phyloP scores from a whole-genome alignment of 2,113 vertebrate species.

The Eurystomus gularis region DNA sequence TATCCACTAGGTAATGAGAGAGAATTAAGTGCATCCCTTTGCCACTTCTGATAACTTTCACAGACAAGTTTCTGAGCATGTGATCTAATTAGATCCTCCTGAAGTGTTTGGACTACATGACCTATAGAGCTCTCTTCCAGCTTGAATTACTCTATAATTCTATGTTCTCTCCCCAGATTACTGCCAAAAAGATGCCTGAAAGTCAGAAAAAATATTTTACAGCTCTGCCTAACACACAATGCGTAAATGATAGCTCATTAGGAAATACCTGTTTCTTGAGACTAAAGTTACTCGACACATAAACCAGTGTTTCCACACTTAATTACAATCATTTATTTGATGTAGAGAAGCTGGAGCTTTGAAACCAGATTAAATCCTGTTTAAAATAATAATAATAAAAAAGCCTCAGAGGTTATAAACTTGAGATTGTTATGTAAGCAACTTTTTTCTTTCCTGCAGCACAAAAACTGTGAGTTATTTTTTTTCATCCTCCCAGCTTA shows the following conservation, averaged over 20 bases:
- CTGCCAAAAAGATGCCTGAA: not conserved
- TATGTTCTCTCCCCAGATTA: not conserved
- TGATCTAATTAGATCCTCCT: not conserved
- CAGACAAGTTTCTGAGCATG: not conserved
- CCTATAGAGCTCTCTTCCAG: not conserved
- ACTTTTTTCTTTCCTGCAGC: conserved; percentile 1
- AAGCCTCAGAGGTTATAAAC: conserved; percentile 22
- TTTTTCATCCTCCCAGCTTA: conserved; percentile 27
- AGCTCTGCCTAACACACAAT: not conserved
- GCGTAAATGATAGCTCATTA: not conserved
- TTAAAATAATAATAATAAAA: conserved; percentile 27
- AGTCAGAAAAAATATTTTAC: not conserved
- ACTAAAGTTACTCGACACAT: not conserved
- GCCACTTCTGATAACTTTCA: not conserved
- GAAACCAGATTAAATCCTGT: conserved; percentile 55
- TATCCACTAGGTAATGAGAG: not conserved
- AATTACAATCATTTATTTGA: conserved; percentile 48
- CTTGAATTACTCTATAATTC: not conserved
- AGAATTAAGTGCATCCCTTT: not conserved
- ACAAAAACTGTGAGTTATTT: conserved; percentile 21
- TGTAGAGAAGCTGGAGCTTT: conserved; percentile 48
- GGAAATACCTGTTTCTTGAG: not conserved
- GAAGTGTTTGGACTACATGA: not conserved
- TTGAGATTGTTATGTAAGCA: conserved; percentile 48
- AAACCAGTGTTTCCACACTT: conserved; percentile 49